A percentile compares a stretch with the other conserved stretches of the same genome.
Conservation (phyloP, 2,888 invertebrate species). For the Synergus itoensis region DNA sequence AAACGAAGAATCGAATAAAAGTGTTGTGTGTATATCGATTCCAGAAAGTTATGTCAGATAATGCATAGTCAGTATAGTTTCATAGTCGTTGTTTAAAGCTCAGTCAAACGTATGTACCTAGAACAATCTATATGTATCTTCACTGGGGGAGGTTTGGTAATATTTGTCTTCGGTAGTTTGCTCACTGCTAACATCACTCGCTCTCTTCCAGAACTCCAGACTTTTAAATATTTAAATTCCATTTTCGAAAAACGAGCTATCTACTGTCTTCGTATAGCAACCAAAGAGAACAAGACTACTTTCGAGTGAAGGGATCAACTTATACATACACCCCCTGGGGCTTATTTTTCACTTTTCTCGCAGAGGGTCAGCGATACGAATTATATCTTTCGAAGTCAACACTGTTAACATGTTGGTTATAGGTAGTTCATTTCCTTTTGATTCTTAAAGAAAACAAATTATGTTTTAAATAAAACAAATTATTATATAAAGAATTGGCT, state of each 20-base stretch:
- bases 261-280: constrained; percentile 16
- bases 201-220: constrained; percentile 49
- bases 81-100: constrained; percentile 25
- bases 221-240: constrained; percentile 70
- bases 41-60: constrained; percentile 8
- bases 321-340: constrained; percentile 11
- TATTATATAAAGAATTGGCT: too few relatives aligned
- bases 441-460: too few relatives aligned
- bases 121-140: constrained; percentile 57
- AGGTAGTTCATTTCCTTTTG: too few relatives aligned
- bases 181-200: constrained; percentile 60
- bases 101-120: constrained; percentile 46
- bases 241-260: constrained; percentile 62
- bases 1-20: constrained; percentile 15
- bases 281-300: constrained; percentile 17
- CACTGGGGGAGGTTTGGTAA: constrained; percentile 60
- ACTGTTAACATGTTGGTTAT: too few relatives aligned
- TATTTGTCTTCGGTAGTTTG: constrained; percentile 67
- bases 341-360: constrained; percentile 34
- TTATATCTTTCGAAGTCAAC: not conserved
- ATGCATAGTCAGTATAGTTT: constrained; percentile 33
- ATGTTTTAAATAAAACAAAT: too few relatives aligned
- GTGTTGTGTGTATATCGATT: constrained; percentile 13
- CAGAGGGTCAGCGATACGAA: not conserved
- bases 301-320: constrained; percentile 29